phyloP scores from a whole-genome alignment of 35 echinoderm and acorn worm genomes.

The Acanthaster planci region DNA sequence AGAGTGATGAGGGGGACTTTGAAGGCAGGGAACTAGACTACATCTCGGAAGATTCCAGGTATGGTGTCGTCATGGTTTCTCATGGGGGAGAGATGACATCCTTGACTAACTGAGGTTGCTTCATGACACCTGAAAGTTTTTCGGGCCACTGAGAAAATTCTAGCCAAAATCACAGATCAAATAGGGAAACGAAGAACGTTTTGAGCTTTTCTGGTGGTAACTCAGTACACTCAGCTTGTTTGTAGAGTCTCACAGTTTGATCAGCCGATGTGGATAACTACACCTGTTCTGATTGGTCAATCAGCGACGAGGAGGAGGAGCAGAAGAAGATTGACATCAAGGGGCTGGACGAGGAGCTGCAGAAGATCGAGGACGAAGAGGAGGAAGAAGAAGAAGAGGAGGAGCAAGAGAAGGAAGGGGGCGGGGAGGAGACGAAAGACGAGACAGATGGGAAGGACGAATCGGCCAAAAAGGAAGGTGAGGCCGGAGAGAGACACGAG shows the following conservation, averaged over 20 bases:
- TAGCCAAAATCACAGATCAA: neutral
- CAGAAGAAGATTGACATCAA: slow-evolving; percentile 92
- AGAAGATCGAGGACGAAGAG: slow-evolving; percentile 89
- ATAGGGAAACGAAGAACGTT: too few relatives aligned
- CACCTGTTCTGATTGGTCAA: neutral
- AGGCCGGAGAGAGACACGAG: neutral
- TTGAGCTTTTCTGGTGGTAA: neutral
- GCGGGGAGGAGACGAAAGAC: slow-evolving; percentile 24
- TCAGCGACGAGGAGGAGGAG: slow-evolving; percentile 84
- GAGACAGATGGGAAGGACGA: slow-evolving; percentile 19
- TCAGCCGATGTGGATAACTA: too few relatives aligned
- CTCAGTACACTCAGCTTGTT: too few relatives aligned
- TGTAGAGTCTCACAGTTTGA: too few relatives aligned
- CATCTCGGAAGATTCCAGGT: slow-evolving; percentile 93
- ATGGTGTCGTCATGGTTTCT: too few relatives aligned
- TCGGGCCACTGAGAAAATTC: neutral
- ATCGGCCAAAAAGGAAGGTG: slow-evolving; percentile 35
- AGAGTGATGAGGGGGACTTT: slow-evolving; percentile 96
- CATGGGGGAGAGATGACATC: neutral
- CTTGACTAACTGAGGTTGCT: neutral
- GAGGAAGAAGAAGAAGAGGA: slow-evolving; percentile 66
- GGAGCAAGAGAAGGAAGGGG: slow-evolving; percentile 19
- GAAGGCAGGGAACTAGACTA: slow-evolving; percentile 94
- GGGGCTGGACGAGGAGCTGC: slow-evolving; percentile 89
- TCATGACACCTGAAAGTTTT: neutral